phyloP scores from a whole-genome alignment of 2,797 vertebrate genomes.

The Hirundo rustica region DNA sequence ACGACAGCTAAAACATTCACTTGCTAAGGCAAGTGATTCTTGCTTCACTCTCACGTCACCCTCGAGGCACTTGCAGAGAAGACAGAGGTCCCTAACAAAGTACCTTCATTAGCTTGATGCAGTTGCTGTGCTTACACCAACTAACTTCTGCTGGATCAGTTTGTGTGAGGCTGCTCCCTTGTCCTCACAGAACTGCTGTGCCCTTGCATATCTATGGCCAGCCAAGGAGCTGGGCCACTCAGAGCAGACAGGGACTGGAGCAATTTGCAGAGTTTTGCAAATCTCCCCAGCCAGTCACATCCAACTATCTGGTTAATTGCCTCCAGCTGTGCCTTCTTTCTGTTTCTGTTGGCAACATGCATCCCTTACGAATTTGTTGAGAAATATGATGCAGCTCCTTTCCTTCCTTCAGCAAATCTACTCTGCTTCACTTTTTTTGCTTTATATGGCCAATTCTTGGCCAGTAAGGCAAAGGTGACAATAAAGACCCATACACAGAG shows the following conservation, averaged over 20 bases:
- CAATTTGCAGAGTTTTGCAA: background rate
- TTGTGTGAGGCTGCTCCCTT: background rate
- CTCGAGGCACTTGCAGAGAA: background rate
- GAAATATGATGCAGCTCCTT: background rate
- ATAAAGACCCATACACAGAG: background rate
- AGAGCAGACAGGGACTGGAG: background rate
- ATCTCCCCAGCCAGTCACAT: background rate
- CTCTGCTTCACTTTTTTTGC: background rate
- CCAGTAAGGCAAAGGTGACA: background rate
- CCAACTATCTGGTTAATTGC: background rate
- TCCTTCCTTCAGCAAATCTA: background rate
- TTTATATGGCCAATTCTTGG: background rate
- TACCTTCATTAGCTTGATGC: background rate
- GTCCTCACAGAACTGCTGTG: background rate
- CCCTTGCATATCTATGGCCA: background rate
- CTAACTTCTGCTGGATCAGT: background rate
- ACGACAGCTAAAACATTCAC: background rate
- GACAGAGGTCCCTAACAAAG: background rate
- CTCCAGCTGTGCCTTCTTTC: conserved; percentile 15
- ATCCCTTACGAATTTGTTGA: background rate
- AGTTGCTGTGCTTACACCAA: background rate
- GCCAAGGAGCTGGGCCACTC: background rate
- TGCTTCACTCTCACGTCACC: background rate
- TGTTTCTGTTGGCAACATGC: background rate
- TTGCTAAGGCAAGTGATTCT: background rate